Base-by-base conservation (phyloP, 2,888 invertebrate genomes). In the Ophion costatus region DNA sequence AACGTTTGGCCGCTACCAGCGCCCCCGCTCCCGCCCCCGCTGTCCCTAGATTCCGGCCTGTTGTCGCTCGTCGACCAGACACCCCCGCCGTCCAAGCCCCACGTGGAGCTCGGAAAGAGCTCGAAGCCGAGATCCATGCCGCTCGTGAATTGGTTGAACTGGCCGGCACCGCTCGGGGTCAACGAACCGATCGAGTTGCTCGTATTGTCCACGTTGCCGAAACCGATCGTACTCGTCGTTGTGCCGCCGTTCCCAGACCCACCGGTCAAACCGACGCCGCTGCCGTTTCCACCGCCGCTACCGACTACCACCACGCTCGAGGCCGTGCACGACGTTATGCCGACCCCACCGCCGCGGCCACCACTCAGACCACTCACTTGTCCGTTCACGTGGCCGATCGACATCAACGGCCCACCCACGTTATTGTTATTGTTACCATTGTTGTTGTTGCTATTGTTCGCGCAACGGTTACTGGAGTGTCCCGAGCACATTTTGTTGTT, bases 381-480 rank as follows among this genome's bases (percentile, higher is more conserved):
- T 79, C 97, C 97, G 94, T 97, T 97, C 88, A 96, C 95, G 86
- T 97, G 95, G 88, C 95, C 96, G 88, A 95, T 94, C 77, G 96
- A 95, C 96, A 97, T 96, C 87, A 97, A 94, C 29, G 97, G 97
- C 10, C 97, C 97, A 87, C 97, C 97, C 87, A 96, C 95, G 92
- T 93, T 93, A 92, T 93, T 93, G 91, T 93, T 93, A 92, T 92
- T 93, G 87, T 92, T 93, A 89, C 90, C 95, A 89, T 89, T 90
- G 89, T 90, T 90, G 91, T 90, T 90, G 91, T 90, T 92, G 91
- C 90, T 92, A 91, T 90, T 92, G 90, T 90, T 93, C 89, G 91
- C 91, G 90, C 91, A 92, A 91, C 92, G 92, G 89, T 91, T 92
- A 91, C 91, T 91, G 90, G 91, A 91, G 89, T 91, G 91, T 91